Conservation (phyloP, 2,888 invertebrate genomes). For the Hemithea aestivaria region DNA sequence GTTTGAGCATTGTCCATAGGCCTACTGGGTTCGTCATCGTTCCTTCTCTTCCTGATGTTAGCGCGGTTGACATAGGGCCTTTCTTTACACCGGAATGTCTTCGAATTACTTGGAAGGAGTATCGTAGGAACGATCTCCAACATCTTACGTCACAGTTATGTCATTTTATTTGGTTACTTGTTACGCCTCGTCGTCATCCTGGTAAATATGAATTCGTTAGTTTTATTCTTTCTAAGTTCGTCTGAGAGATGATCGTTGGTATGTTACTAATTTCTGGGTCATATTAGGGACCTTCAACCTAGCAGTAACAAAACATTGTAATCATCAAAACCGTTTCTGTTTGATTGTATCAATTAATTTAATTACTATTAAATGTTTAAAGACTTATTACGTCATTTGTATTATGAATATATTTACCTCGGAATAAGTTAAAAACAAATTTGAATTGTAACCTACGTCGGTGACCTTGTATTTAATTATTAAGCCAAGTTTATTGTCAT, state of each 20-base stretch:
- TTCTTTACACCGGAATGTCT: conserved; percentile 43
- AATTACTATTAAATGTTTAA: too few species aligned
- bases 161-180: conserved; percentile 56
- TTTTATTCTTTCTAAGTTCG: too few species aligned
- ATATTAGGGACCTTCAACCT: not conserved
- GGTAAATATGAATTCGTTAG: conserved; percentile 8
- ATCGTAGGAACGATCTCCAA: conserved; percentile 69
- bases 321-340: too few species aligned
- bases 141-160: conserved; percentile 62
- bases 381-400: not conserved
- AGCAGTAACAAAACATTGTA: too few species aligned
- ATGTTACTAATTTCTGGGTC: conserved; percentile 5
- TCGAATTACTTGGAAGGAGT: conserved; percentile 46
- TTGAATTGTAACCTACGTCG: not conserved
- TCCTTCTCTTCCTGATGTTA: conserved; percentile 47
- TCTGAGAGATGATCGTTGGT: conserved; percentile 32
- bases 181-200: conserved; percentile 32
- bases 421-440: not conserved
- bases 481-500: too few species aligned
- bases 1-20: conserved; percentile 69
- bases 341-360: too few species aligned
- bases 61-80: conserved; percentile 43
- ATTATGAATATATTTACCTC: not conserved
- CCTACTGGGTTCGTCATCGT: conserved; percentile 37
- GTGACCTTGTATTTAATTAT: not conserved